Percentiles rank a stretch among this genome's conserved stretches.
Conservation (phyloP, 1,140 invertebrate species). For the Trissolcus basalis region DNA sequence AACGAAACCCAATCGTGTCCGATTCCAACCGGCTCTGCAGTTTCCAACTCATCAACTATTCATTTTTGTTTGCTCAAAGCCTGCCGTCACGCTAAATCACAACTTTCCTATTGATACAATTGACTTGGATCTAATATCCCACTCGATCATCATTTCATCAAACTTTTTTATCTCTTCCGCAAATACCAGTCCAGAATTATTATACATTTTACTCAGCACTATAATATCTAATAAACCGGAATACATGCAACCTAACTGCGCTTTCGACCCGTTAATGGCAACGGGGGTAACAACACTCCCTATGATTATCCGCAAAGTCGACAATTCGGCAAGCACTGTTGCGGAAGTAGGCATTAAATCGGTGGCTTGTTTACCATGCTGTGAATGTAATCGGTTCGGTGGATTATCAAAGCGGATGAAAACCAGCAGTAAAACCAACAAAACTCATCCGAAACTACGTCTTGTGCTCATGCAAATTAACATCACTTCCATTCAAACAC, state of each 20-base stretch:
- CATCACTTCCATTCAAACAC: no score
- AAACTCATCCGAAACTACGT: no score
- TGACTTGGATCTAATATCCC: no score
- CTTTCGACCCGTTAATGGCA: conserved; percentile 64
- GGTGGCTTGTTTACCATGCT: conserved; percentile 43
- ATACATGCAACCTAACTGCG: not conserved
- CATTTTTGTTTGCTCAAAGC: conserved; percentile 29
- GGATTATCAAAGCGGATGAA: conserved; percentile 53
- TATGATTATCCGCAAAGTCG: conserved; percentile 56
- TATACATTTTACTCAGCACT: no score
- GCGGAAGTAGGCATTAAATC: conserved; percentile 63
- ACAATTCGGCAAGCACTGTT: conserved; percentile 54
- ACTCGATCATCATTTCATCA: no score
- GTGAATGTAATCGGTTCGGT: conserved; percentile 56
- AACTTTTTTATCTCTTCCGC: no score
- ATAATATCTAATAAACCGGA: no score
- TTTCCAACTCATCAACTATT: conserved; percentile 46
- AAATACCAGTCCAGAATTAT: no score
- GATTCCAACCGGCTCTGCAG: conserved; percentile 21
- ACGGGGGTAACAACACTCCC: conserved; percentile 51
- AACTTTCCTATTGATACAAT: conserved; percentile 4
- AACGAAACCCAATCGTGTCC: conserved; percentile 15
- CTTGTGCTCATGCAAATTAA: no score
- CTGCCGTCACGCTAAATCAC: conserved; percentile 17
- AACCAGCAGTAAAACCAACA: no score